Evolutionary conservation across 2,888 invertebrate genomes (phyloP), one percentile per base, ranked within the genome.

Genomic region (Lepas anatifera): DNA sequence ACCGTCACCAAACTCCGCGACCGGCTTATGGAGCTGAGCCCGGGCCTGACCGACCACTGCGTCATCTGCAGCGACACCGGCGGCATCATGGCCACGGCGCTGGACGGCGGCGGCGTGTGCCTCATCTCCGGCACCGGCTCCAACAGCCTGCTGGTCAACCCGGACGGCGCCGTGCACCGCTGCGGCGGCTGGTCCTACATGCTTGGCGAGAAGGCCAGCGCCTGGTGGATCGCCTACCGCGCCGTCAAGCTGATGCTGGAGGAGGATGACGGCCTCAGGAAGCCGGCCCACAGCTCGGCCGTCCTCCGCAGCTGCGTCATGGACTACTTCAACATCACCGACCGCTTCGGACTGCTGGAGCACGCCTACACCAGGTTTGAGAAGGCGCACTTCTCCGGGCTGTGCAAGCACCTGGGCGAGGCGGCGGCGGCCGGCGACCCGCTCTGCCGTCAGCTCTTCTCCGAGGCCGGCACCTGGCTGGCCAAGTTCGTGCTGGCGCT

Each of bases 121-220:
- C 81, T 95, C 37, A 95, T 96, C 76, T 89, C 95, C 73, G 91
- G 91, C 18, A 95, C 95, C 0, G 95, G 95, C 3, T 91, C 92
- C 29, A 92, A 93, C 79, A 88, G 88, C 68, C 82, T 92, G 41
- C 82, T 94, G 25, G 84, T 91, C 58, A 95, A 95, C 79, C 87
- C 90, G 0, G 90, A 95, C 77, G 92, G 92, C 0, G 83, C 85
- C 32, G 86, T 86, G n/a, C 83, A 84, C 69, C 86, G 89, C 3
- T 96, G 95, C 77, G 98, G 98, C 0, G 99, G 99, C 0, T 98
- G 97, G 96, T 98, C 98, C 0, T 87, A 95, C 80, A 82, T 93
- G 73, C 81, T 98, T 3, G 96, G 96, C 0, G 98, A 99, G 78
- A 96, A 97, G 82, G 97, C 95, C 18, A 27, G 70, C 68, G 97